Evolutionary conservation across 1,140 invertebrate species (phyloP).

Genomic region (Drosophila subobscura): DNA sequence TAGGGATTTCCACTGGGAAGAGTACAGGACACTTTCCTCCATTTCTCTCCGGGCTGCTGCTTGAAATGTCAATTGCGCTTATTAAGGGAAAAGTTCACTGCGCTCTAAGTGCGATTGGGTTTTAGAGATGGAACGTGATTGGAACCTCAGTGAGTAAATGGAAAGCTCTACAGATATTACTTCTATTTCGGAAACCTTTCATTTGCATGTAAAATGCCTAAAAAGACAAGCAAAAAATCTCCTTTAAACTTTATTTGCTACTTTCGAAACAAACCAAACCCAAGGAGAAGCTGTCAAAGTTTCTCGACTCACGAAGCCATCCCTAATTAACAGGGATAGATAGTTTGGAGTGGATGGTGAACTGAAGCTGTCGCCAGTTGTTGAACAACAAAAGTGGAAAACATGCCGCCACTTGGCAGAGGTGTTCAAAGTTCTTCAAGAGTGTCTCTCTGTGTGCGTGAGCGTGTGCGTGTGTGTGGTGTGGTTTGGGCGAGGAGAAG

Average conservation of each 20-base stretch:
- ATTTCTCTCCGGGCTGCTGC: conserved; percentile 8
- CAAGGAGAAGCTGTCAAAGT: not conserved
- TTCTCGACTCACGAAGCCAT: conserved; percentile 14
- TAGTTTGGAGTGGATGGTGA: conserved; percentile 12
- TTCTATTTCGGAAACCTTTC: too few species aligned
- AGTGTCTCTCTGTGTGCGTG: not conserved
- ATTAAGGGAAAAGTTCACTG: conserved; percentile 71
- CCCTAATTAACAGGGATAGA: conserved; percentile 7
- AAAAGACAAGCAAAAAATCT: too few species aligned
- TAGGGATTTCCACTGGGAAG: conserved; percentile 7
- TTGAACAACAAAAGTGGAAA: conserved; percentile 31
- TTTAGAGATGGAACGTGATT: conserved; percentile 16
- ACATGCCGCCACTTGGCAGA: conserved; percentile 43
- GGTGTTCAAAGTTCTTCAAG: conserved; percentile 48
- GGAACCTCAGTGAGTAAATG: too few species aligned
- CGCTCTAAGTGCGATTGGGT: conserved; percentile 25
- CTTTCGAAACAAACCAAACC: not conserved
- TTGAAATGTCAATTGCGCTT: conserved; percentile 71
- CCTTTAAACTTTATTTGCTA: not conserved
- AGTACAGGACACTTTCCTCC: conserved; percentile 3
- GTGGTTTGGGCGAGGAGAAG: conserved; percentile 9
- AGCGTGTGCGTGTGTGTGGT: conserved; percentile 25
- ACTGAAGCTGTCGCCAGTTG: conserved; percentile 18
- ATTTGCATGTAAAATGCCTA: too few species aligned
- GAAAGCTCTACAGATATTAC: too few species aligned